Evolutionary conservation across 1,140 invertebrate species (phyloP), one percentile per base, ranked within the genome.

Genomic region (Magallana ariakensis): DNA sequence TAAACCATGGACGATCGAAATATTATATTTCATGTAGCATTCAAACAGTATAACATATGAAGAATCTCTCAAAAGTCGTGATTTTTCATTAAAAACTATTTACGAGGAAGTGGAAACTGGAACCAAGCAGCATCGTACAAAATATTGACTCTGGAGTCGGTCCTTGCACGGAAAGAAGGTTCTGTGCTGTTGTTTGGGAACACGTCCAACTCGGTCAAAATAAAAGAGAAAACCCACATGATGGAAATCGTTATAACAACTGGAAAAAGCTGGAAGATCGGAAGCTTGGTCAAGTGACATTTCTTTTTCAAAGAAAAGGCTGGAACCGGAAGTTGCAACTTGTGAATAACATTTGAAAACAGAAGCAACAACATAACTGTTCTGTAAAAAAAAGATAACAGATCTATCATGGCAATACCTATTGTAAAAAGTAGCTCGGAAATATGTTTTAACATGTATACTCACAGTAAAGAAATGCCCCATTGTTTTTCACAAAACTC

Each of bases 61-160:
- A 33, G 33, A 33, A 33, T 33, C 1, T 3, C 1, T 33, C 33
- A 1, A 1, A 33, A 33, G 33, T 33, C 33, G 33, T 33, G 33
- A 33, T 33, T 33, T 33, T 1, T 33, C 3, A 33, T 1, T 33
- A 3, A 26, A 22, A 22, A 26, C 80, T 80, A 84, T 89, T 93
- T 93, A 97, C 96, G 96, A 87, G 97, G 97, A 95, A 98, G 98
- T 11, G 97, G 97, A 33, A 98, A 92, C 22, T 97, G 95, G 92
- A 98, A 97, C 97, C 97, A 98, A 0, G 96, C 96, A 1, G 97
- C 96, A 90, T 97, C 96, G 22, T 95, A 94, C 16, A 98, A 94
- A 86, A 97, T 97, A 87, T 96, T 96, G 0, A 97, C 89, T 90
- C 97, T 97, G 5, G 96, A 95, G 92, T 98, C 97, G 0, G 97